A percentile compares a stretch with the other conserved stretches of the same genome.
These are phyloP conservation scores for Acronicta aceris DNA, from an alignment of 2,888 invertebrate species.

Conservation along the genomic window DNA sequence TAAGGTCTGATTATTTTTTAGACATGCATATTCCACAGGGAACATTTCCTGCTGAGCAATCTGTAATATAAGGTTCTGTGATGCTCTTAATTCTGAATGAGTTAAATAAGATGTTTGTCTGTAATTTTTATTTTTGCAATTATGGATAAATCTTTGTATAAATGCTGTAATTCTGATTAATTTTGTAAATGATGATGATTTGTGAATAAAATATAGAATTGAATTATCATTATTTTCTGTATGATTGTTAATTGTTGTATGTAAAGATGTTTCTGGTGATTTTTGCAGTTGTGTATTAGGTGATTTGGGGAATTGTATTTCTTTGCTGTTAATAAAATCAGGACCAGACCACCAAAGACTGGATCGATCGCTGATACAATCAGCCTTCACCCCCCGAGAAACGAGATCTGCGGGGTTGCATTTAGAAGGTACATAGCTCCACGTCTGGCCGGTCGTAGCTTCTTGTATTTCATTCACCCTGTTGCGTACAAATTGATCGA, in stretches of 20 bases:
- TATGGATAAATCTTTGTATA: slow-evolving; percentile 9
- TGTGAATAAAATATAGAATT: background rate
- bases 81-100: slow-evolving; percentile 10
- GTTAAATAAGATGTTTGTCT: slow-evolving; percentile 1
- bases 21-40: slow-evolving; percentile 12
- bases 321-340: slow-evolving; percentile 4
- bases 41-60: slow-evolving; percentile 23
- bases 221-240: too few species aligned
- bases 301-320: slow-evolving; percentile 15
- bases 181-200: background rate
- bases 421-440: slow-evolving; percentile 51
- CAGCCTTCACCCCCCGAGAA: slow-evolving; percentile 51
- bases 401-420: slow-evolving; percentile 55
- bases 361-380: slow-evolving; percentile 23
- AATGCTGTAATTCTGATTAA: background rate
- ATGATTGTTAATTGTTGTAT: too few species aligned
- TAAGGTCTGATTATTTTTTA: slow-evolving; percentile 1
- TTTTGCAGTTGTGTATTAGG: background rate
- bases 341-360: slow-evolving; percentile 50
- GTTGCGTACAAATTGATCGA: slow-evolving; percentile 51
- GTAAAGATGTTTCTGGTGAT: too few species aligned
- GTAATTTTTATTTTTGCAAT: too few species aligned
- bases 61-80: slow-evolving; percentile 2
- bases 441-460: slow-evolving; percentile 27
- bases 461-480: slow-evolving; percentile 57